phyloP scores from a whole-genome alignment of 2,113 vertebrate genomes.

The Willisornis vidua region DNA sequence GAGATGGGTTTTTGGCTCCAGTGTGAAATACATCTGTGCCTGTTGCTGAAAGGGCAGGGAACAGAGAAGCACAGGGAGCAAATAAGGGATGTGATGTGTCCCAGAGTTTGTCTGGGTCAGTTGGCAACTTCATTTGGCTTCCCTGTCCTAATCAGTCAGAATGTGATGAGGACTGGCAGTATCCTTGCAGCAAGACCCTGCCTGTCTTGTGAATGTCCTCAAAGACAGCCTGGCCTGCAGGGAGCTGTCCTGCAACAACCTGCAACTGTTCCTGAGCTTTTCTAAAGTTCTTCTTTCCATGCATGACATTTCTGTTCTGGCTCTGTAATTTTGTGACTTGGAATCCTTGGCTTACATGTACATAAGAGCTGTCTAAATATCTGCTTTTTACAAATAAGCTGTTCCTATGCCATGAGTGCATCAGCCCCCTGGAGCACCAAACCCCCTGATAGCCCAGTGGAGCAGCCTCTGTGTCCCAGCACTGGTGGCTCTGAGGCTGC shows the following conservation, averaged over 20 bases:
- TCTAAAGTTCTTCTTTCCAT: background rate
- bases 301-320: background rate
- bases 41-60: background rate
- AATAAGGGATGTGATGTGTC: background rate
- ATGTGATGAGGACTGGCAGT: background rate
- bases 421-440: rapidly evolving
- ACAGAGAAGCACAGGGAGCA: background rate
- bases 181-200: background rate
- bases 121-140: background rate
- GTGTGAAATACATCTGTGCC: too few relatives aligned
- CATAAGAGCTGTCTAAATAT: background rate
- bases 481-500: background rate
- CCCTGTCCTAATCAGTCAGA: background rate
- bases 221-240: background rate
- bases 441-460: rapidly evolving
- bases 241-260: background rate
- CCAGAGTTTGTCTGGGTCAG: background rate
- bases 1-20: background rate
- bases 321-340: background rate
- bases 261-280: background rate
- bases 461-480: background rate
- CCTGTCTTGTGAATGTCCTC: background rate
- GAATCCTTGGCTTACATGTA: rapidly evolving
- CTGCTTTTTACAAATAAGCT: background rate
- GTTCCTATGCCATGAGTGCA: rapidly evolving